These are phyloP conservation scores for Hesperophylax magnus DNA, from an alignment of 1,140 invertebrate genomes.

Conservation along the genomic window DNA sequence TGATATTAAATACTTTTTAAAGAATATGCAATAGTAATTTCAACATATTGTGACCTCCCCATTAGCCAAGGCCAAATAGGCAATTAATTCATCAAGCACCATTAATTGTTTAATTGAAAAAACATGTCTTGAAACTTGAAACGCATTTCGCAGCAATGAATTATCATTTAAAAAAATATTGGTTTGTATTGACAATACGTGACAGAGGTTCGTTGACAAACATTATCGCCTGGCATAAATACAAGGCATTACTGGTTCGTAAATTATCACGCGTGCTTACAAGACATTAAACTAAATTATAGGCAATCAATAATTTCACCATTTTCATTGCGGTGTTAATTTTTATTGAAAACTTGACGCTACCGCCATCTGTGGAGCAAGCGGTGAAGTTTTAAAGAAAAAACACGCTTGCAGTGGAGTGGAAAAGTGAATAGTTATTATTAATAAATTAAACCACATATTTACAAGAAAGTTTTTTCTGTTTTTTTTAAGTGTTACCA, in stretches of 20 bases:
- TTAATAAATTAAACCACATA: no score
- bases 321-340: slow-evolving; percentile 4
- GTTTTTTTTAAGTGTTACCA: no score
- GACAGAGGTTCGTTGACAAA: background rate
- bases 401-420: slow-evolving; percentile 44
- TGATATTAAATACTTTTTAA: no score
- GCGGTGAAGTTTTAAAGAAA: slow-evolving; percentile 46
- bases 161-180: background rate
- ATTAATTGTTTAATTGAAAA: no score
- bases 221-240: background rate
- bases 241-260: background rate
- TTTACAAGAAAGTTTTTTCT: no score
- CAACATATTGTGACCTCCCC: no score
- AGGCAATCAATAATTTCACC: slow-evolving; percentile 35
- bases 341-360: slow-evolving; percentile 32
- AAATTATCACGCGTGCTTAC: slow-evolving; percentile 34
- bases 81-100: no score
- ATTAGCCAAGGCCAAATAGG: no score
- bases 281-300: slow-evolving; percentile 30
- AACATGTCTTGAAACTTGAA: no score
- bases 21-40: no score
- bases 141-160: background rate
- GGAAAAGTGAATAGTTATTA: background rate
- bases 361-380: slow-evolving; percentile 50
- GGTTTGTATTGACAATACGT: background rate